phyloP scores from a whole-genome alignment of 2,113 vertebrate genomes.

The Turnix velox region DNA sequence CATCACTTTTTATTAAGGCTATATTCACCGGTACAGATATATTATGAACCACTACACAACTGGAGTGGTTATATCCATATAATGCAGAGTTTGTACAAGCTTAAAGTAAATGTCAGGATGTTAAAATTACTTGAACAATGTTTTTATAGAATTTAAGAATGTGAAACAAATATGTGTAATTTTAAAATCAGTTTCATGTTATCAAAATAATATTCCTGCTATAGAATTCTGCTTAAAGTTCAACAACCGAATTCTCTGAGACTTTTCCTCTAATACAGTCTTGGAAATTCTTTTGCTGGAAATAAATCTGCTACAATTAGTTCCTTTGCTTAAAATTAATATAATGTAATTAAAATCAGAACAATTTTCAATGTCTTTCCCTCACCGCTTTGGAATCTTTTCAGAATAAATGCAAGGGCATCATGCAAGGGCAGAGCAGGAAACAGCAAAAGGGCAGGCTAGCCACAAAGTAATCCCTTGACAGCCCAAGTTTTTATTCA shows the following conservation, averaged over 20 bases:
- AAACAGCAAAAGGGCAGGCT: not conserved
- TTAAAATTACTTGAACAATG: not conserved
- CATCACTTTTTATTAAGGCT: not conserved
- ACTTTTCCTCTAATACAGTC: not conserved
- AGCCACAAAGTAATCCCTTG: not conserved
- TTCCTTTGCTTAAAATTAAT: not conserved
- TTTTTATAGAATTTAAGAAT: not conserved
- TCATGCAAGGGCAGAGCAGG: not conserved
- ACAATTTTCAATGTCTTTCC: not conserved
- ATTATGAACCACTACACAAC: not conserved
- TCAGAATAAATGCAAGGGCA: not conserved
- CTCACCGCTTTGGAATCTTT: rapidly evolving
- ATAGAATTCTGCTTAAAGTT: not conserved
- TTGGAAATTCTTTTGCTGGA: not conserved
- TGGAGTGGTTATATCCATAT: not conserved
- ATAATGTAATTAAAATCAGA: not conserved
- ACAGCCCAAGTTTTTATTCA: not conserved
- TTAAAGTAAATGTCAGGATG: not conserved
- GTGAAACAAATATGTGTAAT: no score
- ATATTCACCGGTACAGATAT: not conserved
- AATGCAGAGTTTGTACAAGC: not conserved
- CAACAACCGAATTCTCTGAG: not conserved
- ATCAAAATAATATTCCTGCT: not conserved
- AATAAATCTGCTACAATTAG: not conserved
- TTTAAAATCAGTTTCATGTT: not conserved